Conservation (phyloP, 2,888 invertebrate genomes). For the Synanthedon vespiformis region DNA sequence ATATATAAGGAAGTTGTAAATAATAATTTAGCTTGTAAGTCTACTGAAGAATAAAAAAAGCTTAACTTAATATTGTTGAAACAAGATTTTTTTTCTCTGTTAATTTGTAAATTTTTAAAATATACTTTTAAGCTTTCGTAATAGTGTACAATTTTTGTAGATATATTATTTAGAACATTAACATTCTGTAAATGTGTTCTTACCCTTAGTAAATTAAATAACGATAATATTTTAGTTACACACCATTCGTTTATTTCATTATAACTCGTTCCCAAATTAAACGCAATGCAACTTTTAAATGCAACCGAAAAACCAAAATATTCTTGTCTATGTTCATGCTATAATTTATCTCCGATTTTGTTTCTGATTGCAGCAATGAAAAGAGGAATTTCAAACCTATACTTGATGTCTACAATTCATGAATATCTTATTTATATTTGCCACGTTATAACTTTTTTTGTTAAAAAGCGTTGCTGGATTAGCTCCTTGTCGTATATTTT, state of each 20-base stretch:
- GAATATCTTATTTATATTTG: too few species aligned
- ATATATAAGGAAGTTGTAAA: conserved; percentile 36
- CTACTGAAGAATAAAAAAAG: conserved; percentile 37
- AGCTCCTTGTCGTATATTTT: too few species aligned
- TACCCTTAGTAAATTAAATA: conserved; percentile 71
- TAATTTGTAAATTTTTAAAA: conserved; percentile 59
- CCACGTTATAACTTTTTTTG: too few species aligned
- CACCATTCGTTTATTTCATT: conserved; percentile 40
- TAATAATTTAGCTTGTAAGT: conserved; percentile 46
- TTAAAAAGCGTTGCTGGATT: too few species aligned
- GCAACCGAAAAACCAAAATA: too few species aligned
- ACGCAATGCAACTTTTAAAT: too few species aligned
- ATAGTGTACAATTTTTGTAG: conserved; percentile 71
- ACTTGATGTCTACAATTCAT: too few species aligned
- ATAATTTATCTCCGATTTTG: too few species aligned
- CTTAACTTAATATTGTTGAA: conserved; percentile 67
- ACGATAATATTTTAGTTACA: conserved; percentile 71
- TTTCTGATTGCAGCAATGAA: too few species aligned
- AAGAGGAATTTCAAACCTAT: too few species aligned
- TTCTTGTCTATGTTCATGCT: too few species aligned
- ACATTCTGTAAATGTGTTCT: conserved; percentile 73
- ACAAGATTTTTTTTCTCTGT: conserved; percentile 63
- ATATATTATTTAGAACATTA: conserved; percentile 64
- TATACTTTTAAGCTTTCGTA: conserved; percentile 58
- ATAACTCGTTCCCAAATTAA: conserved; percentile 1